Percentiles rank a stretch among this genome's conserved stretches.
These are phyloP conservation scores for Caprella mutica DNA, from an alignment of 2,888 invertebrate genomes.

Conservation along the genomic window DNA sequence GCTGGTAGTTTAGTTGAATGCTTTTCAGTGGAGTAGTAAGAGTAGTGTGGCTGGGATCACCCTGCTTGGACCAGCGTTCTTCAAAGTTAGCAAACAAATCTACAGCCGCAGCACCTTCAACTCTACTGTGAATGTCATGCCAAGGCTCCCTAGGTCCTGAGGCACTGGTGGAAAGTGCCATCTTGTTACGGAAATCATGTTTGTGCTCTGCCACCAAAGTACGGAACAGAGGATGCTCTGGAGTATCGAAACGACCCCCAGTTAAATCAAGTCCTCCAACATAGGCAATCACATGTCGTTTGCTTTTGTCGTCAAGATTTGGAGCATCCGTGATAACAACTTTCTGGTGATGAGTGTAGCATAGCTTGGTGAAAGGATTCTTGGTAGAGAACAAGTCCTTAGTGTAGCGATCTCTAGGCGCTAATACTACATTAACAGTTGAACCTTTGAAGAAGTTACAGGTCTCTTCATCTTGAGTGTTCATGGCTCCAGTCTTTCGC, in stretches of 20 bases:
- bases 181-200: conserved; percentile 30
- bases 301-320: conserved; percentile 13
- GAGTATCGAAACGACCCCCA: conserved; percentile 31
- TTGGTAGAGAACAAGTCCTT: conserved; percentile 33
- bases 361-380: conserved; percentile 29
- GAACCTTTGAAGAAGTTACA: conserved; percentile 26
- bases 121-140: conserved; percentile 34
- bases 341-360: conserved; percentile 34
- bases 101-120: conserved; percentile 32
- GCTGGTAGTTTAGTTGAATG: conserved; percentile 13
- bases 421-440: conserved; percentile 26
- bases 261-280: conserved; percentile 34
- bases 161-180: conserved; percentile 23
- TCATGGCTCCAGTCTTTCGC: conserved; percentile 28
- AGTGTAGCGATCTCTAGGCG: conserved; percentile 21
- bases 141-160: conserved; percentile 34
- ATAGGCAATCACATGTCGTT: conserved; percentile 27
- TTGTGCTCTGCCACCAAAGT: conserved; percentile 28
- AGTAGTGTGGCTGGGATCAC: conserved; percentile 14
- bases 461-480: conserved; percentile 34
- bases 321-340: conserved; percentile 29
- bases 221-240: conserved; percentile 26
- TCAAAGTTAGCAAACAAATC: conserved; percentile 33
- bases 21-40: conserved; percentile 13
- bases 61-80: conserved; percentile 33